Conservation (phyloP, 2,888 invertebrate species). For the Copidosoma aretas region DNA sequence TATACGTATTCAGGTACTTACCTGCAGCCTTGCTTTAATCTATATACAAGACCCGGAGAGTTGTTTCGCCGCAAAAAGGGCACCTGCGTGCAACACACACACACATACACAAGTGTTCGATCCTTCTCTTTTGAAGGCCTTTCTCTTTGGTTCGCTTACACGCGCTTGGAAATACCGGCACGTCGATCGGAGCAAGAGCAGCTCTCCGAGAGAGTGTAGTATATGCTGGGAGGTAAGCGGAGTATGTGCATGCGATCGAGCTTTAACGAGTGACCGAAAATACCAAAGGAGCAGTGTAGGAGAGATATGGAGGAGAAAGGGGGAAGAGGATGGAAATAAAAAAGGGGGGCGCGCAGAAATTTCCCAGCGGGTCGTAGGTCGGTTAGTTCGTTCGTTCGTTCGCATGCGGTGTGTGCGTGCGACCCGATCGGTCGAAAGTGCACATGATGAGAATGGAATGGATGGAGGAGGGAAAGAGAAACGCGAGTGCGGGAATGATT, state of each 20-base stretch:
- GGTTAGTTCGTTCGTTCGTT: not conserved
- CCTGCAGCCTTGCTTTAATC: not conserved
- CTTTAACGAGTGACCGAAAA: slow-evolving; percentile 5
- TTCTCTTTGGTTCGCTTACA: not conserved
- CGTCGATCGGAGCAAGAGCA: not conserved
- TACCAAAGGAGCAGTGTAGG: not conserved
- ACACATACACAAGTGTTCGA: not conserved
- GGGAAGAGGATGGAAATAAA: not conserved
- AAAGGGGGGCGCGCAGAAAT: slow-evolving; percentile 5
- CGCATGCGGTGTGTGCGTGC: not conserved
- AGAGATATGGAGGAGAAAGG: slow-evolving; percentile 1
- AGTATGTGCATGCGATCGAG: not conserved
- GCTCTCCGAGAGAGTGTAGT: not conserved
- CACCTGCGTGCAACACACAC: slow-evolving; percentile 9
- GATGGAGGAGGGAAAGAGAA: slow-evolving; percentile 29
- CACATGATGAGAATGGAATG: not conserved
- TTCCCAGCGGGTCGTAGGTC: slow-evolving; percentile 34
- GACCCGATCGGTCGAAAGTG: slow-evolving; percentile 29
- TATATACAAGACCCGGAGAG: not conserved
- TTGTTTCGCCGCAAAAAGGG: slow-evolving; percentile 17
- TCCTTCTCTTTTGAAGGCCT: not conserved
- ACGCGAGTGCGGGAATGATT: slow-evolving; percentile 46
- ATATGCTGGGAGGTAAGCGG: too few species aligned
- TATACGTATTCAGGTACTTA: not conserved
- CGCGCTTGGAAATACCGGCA: not conserved